Evolutionary conservation across 2,113 vertebrate species (phyloP).

Genomic region (Eublepharis macularius): DNA sequence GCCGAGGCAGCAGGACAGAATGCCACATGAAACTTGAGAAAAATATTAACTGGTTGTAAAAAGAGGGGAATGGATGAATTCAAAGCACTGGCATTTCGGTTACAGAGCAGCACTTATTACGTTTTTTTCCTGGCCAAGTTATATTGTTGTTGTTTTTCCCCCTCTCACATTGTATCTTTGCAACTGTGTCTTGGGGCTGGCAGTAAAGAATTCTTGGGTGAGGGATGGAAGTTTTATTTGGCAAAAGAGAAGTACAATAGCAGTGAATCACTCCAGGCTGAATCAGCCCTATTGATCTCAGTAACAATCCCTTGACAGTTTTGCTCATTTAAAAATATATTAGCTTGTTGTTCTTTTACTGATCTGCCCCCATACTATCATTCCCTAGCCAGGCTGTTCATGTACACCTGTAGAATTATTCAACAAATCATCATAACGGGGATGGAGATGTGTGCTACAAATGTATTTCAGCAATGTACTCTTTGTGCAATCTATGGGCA

Average conservation of each 20-base stretch:
- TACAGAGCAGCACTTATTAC: slow-evolving; percentile 72
- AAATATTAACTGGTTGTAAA: slow-evolving; percentile 79
- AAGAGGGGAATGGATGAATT: slow-evolving; percentile 69
- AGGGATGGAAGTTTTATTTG: slow-evolving; percentile 56
- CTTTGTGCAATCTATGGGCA: not conserved
- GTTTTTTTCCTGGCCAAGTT: slow-evolving; percentile 65
- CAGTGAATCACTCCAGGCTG: slow-evolving; percentile 57
- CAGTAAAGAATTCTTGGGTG: slow-evolving; percentile 34
- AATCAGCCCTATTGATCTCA: slow-evolving; percentile 40
- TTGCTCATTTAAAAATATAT: slow-evolving; percentile 41
- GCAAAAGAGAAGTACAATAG: slow-evolving; percentile 46
- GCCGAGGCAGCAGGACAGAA: slow-evolving; percentile 69
- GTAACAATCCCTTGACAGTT: slow-evolving; percentile 39
- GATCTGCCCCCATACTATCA: slow-evolving; percentile 13
- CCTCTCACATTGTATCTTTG: slow-evolving; percentile 64
- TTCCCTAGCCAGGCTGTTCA: slow-evolving; percentile 7
- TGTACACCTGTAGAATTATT: not conserved
- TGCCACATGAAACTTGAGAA: slow-evolving; percentile 69
- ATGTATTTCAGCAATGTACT: not conserved
- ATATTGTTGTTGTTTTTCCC: slow-evolving; percentile 65
- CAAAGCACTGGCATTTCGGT: slow-evolving; percentile 70
- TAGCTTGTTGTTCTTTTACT: slow-evolving; percentile 18
- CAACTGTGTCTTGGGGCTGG: slow-evolving; percentile 54
- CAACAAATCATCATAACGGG: not conserved
- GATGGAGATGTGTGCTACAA: not conserved